These are phyloP conservation scores for Limnodromus scolopaceus DNA, from an alignment of 2,797 vertebrate species.

Conservation along the genomic window DNA sequence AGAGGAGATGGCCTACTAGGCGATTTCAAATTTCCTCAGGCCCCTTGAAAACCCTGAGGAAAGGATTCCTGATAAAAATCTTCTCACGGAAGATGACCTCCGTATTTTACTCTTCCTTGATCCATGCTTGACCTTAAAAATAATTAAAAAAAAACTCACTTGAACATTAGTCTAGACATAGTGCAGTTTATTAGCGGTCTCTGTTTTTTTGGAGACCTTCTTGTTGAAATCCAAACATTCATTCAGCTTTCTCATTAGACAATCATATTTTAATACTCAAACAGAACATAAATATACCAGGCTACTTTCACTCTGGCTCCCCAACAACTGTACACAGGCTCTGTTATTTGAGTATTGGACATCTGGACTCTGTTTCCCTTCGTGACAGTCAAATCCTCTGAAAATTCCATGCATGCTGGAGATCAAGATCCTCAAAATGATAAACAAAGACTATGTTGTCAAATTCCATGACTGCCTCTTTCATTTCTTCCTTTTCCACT, in stretches of 20 bases:
- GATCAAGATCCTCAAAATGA: background rate
- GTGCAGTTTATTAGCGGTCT: background rate
- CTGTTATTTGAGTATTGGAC: conserved; percentile 32
- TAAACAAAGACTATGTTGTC: conserved; percentile 56
- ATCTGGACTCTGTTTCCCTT: conserved; percentile 48
- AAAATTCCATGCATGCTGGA: conserved; percentile 2
- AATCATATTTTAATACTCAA: conserved; percentile 22
- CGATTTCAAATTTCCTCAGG: background rate
- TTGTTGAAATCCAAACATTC: background rate
- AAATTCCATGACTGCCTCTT: conserved; percentile 49
- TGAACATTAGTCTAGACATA: background rate
- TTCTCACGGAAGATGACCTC: background rate
- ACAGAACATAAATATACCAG: conserved; percentile 18
- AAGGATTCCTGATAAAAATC: background rate
- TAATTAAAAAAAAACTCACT: background rate
- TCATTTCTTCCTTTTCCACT: conserved; percentile 28
- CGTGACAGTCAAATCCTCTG: conserved; percentile 28
- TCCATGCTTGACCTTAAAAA: background rate
- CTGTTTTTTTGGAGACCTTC: background rate
- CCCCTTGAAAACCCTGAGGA: background rate
- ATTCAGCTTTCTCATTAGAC: conserved; percentile 8
- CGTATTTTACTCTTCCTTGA: background rate
- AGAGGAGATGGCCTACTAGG: background rate
- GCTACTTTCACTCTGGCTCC: background rate
- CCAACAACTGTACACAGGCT: background rate